Evolutionary conservation across 2,113 vertebrate genomes (phyloP).

Genomic region (Sardina pilchardus): DNA sequence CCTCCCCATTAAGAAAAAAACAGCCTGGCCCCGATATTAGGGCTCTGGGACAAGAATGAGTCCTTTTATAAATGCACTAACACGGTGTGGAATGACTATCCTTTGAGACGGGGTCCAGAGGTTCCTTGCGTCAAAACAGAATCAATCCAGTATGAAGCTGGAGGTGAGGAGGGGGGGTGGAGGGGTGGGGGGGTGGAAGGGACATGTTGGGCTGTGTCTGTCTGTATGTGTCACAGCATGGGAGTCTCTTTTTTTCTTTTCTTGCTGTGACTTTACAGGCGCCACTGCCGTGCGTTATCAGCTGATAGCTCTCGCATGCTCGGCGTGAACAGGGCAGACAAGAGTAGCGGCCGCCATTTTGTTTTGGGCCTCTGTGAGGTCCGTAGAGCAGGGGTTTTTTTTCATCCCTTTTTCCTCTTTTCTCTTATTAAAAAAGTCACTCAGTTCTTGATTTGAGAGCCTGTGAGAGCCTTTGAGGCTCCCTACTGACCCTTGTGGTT

Average conservation of each 20-base stretch:
- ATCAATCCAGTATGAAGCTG: slow-evolving; percentile 26
- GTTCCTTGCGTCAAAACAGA: not conserved
- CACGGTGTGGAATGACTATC: not conserved
- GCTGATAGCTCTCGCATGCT: not conserved
- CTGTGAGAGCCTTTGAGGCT: not conserved
- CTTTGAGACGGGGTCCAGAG: not conserved
- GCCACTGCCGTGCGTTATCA: not conserved
- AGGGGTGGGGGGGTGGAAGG: not conserved
- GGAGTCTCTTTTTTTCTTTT: not conserved
- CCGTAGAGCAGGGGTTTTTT: not conserved
- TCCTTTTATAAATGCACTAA: slow-evolving; percentile 7
- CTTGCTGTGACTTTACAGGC: not conserved
- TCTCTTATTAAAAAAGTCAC: not conserved
- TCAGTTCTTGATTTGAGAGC: not conserved
- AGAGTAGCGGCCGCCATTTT: not conserved
- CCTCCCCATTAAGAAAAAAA: not conserved
- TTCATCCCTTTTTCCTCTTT: not conserved
- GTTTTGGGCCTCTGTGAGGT: not conserved
- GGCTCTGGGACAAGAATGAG: slow-evolving; percentile 17
- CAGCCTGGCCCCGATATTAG: slow-evolving; percentile 28
- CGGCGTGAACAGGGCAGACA: not conserved
- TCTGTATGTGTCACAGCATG: not conserved
- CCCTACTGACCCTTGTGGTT: slow-evolving; percentile 57
- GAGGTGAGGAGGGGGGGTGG: too few species aligned
- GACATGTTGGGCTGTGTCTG: not conserved